Conservation (phyloP, 2,113 vertebrate species). For the Paralichthys olivaceus region DNA sequence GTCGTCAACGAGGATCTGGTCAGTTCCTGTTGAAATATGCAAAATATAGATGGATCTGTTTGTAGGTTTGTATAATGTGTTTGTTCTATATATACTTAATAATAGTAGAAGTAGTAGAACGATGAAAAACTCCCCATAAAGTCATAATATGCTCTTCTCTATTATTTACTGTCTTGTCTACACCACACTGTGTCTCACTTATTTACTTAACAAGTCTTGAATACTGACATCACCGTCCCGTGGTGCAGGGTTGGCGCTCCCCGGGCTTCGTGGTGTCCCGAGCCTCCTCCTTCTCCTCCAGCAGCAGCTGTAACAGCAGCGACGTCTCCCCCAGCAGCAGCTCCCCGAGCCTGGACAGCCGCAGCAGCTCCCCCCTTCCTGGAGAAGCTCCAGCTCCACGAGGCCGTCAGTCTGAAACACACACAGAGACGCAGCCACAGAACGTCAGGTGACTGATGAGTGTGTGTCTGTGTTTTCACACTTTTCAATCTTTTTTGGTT, state of each 20-base stretch:
- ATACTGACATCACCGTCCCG: neutral
- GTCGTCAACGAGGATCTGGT: conserved; percentile 85
- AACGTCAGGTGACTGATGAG: conserved; percentile 51
- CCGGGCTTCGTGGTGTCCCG: conserved; percentile 78
- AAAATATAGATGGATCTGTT: neutral
- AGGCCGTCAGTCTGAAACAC: conserved; percentile 8
- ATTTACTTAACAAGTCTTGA: neutral
- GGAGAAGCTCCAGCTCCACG: conserved; percentile 50
- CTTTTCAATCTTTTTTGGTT: neutral
- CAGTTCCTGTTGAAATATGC: conserved; percentile 22
- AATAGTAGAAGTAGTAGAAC: too few species aligned
- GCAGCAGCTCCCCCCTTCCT: conserved; percentile 70
- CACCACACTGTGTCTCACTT: neutral
- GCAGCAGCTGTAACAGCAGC: conserved; percentile 68
- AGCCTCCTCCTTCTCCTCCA: conserved; percentile 66
- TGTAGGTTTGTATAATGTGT: neutral
- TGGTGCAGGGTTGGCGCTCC: conserved; percentile 77
- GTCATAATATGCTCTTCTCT: neutral
- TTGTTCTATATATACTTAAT: too few species aligned
- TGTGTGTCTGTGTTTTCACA: neutral
- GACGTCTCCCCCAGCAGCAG: conserved; percentile 75
- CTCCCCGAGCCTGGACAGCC: conserved; percentile 73
- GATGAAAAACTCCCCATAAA: neutral
- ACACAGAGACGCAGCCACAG: conserved; percentile 5
- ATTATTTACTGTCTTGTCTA: neutral